A percentile compares a stretch with the other conserved stretches of the same genome.
Evolutionary conservation across 1,140 invertebrate genomes (phyloP).

Genomic region (Hyposmocoma kahamanoa): DNA sequence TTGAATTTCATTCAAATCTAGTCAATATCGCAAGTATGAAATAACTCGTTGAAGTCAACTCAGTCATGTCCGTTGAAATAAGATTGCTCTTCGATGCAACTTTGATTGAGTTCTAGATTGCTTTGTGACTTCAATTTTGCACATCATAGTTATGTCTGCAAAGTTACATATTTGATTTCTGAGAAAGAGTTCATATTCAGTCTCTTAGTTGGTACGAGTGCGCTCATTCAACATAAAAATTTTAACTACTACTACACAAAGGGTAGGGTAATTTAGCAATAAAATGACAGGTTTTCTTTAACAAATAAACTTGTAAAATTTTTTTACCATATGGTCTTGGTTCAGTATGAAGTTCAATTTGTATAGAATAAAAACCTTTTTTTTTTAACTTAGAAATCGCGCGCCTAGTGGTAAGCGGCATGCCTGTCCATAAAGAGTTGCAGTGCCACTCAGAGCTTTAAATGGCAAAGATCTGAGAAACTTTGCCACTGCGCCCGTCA

Average conservation of each 20-base stretch:
- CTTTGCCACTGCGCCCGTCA: no score
- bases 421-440: no score
- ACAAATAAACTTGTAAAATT: not conserved
- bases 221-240: not conserved
- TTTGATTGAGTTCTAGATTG: conserved; percentile 31
- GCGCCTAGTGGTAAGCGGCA: no score
- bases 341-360: no score
- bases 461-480: no score
- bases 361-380: no score
- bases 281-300: not conserved
- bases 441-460: no score
- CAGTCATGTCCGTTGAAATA: not conserved
- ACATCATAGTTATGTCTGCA: conserved; percentile 2
- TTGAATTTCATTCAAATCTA: not conserved
- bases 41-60: not conserved
- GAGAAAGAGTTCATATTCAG: not conserved
- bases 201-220: not conserved
- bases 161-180: not conserved
- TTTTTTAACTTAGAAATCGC: no score
- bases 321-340: no score
- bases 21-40: no score
- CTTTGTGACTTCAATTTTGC: conserved; percentile 22
- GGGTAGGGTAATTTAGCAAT: not conserved
- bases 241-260: not conserved
- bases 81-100: conserved; percentile 13